phyloP scores from a whole-genome alignment of 1,140 invertebrate genomes.

The Drosophila azteca region DNA sequence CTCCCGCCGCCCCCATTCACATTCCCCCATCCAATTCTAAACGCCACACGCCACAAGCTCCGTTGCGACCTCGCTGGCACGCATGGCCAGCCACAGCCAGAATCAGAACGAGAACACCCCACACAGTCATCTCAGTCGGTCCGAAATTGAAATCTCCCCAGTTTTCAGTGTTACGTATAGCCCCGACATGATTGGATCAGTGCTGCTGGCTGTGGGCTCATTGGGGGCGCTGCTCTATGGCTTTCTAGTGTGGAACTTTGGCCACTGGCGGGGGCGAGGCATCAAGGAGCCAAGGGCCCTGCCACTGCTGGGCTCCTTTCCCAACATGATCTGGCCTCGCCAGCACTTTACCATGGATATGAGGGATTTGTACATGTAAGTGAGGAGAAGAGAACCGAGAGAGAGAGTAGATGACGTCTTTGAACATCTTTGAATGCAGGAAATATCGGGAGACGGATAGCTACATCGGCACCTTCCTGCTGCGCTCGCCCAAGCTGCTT shows the following conservation, averaged over 20 bases:
- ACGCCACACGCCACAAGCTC: too few relatives aligned
- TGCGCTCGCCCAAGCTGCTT: slow-evolving; percentile 83
- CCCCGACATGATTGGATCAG: slow-evolving; percentile 40
- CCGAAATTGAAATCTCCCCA: not conserved
- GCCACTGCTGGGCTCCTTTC: slow-evolving; percentile 83
- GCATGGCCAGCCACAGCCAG: too few relatives aligned
- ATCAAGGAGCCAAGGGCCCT: slow-evolving; percentile 61
- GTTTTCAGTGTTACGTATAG: slow-evolving; percentile 14
- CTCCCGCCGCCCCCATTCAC: too few relatives aligned
- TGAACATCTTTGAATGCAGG: slow-evolving; percentile 8
- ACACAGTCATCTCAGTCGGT: too few relatives aligned
- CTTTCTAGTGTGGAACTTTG: slow-evolving; percentile 81
- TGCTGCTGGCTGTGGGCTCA: slow-evolving; percentile 28
- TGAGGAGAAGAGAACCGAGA: not conserved
- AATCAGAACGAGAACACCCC: too few relatives aligned
- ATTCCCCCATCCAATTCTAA: too few relatives aligned
- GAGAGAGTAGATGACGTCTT: too few relatives aligned
- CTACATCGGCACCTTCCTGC: slow-evolving; percentile 83
- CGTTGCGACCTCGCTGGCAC: too few relatives aligned
- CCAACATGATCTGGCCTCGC: slow-evolving; percentile 78
- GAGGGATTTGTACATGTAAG: slow-evolving; percentile 73
- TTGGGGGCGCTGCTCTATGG: slow-evolving; percentile 54
- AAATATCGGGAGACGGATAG: slow-evolving; percentile 52
- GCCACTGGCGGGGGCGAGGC: slow-evolving; percentile 78
- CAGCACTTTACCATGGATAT: slow-evolving; percentile 75